Percentiles rank a stretch among this genome's conserved stretches.
Evolutionary conservation across 1,140 invertebrate species (phyloP).

Genomic region (Bombus confusus): DNA sequence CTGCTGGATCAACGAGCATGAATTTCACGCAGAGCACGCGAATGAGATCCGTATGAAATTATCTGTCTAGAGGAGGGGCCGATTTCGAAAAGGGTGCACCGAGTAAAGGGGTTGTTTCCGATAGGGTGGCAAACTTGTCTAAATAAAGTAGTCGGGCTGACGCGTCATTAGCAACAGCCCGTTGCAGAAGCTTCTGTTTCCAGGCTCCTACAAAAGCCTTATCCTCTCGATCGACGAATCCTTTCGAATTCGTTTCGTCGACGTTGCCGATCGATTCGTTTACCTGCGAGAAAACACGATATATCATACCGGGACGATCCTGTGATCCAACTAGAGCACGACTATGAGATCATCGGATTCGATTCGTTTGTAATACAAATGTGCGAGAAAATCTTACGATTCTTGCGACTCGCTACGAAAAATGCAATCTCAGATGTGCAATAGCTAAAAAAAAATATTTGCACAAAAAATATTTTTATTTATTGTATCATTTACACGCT

Average conservation of each 20-base stretch:
- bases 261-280: constrained; percentile 8
- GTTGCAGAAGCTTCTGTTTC: neutral
- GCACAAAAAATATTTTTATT: too few relatives aligned
- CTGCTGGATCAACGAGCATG: constrained; percentile 23
- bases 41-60: constrained; percentile 59
- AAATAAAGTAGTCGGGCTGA: constrained; percentile 49
- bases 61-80: constrained; percentile 33
- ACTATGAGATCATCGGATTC: neutral
- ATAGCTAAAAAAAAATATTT: too few relatives aligned
- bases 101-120: constrained; percentile 11
- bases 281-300: constrained; percentile 18
- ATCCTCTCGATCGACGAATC: constrained; percentile 36
- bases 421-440: neutral
- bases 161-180: constrained; percentile 47
- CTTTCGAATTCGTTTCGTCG: constrained; percentile 1
- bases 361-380: neutral
- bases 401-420: neutral
- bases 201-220: neutral
- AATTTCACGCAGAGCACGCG: constrained; percentile 50
- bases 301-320: neutral
- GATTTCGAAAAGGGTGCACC: neutral
- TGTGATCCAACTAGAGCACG: neutral
- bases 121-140: constrained; percentile 36
- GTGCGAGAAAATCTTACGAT: neutral
- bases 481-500: too few relatives aligned